These are phyloP conservation scores for Cordilura impudica DNA, from an alignment of 2,888 invertebrate species.

Conservation along the genomic window DNA sequence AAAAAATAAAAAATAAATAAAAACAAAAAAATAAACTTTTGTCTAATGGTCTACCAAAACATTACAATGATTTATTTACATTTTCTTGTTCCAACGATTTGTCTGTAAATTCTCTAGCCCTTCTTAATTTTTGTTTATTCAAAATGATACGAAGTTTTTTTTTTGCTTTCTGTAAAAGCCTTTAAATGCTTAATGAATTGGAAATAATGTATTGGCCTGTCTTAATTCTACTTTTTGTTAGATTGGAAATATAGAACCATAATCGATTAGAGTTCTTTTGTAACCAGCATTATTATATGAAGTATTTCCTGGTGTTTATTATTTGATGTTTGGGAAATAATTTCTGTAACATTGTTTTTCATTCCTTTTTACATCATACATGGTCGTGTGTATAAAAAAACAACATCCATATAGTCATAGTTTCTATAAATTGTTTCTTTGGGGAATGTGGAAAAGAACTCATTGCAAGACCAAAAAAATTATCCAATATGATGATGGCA, in stretches of 20 bases:
- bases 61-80: not conserved
- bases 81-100: constrained; percentile 1
- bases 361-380: too few relatives aligned
- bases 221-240: not conserved
- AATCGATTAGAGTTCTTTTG: too few relatives aligned
- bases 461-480: not conserved
- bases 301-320: too few relatives aligned
- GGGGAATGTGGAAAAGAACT: not conserved
- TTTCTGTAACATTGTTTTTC: too few relatives aligned
- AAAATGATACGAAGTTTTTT: not conserved
- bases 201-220: not conserved
- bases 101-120: not conserved
- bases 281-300: too few relatives aligned
- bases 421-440: too few relatives aligned
- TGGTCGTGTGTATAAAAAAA: too few relatives aligned
- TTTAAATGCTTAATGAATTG: not conserved
- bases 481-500: not conserved
- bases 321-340: too few relatives aligned
- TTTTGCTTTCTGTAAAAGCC: not conserved
- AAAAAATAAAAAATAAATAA: too few relatives aligned
- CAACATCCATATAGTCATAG: too few relatives aligned
- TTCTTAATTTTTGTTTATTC: not conserved
- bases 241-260: too few relatives aligned
- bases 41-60: not conserved
- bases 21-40: not conserved